phyloP scores from a whole-genome alignment of 1,140 invertebrate species.

The Helicoverpa armigera region DNA sequence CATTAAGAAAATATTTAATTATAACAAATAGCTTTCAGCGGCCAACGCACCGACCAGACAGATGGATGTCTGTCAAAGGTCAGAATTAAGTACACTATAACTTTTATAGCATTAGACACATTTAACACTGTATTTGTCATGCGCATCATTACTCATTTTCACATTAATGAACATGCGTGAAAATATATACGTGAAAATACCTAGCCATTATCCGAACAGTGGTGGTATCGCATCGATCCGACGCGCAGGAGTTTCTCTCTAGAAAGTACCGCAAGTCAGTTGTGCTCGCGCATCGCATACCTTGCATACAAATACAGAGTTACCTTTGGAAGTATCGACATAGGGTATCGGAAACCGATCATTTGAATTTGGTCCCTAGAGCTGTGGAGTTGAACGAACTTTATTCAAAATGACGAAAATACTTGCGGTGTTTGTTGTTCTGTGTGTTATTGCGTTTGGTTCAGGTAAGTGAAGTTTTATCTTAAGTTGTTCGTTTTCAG shows the following conservation, averaged over 20 bases:
- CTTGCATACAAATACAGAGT: slow-evolving; percentile 81
- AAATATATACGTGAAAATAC: slow-evolving; percentile 41
- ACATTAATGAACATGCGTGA: slow-evolving; percentile 21
- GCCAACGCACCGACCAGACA: neutral
- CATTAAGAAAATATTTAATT: neutral
- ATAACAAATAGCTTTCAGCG: neutral
- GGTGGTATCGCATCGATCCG: slow-evolving; percentile 62
- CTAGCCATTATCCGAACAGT: slow-evolving; percentile 48
- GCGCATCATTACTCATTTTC: slow-evolving; percentile 27
- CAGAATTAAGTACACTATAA: slow-evolving; percentile 28
- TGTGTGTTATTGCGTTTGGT: slow-evolving; percentile 50
- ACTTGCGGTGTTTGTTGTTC: slow-evolving; percentile 58
- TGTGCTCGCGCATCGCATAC: slow-evolving; percentile 68
- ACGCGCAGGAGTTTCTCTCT: slow-evolving; percentile 78
- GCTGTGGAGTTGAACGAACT: slow-evolving; percentile 59
- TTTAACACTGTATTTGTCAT: slow-evolving; percentile 12
- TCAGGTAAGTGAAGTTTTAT: slow-evolving; percentile 61
- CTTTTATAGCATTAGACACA: slow-evolving; percentile 11
- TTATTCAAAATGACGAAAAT: slow-evolving; percentile 68
- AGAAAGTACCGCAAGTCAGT: slow-evolving; percentile 82
- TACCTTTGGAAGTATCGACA: slow-evolving; percentile 72
- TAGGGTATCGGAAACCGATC: slow-evolving; percentile 69
- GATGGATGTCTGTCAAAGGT: slow-evolving; percentile 21
- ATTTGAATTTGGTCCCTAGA: slow-evolving; percentile 80
- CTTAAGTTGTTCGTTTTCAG: slow-evolving; percentile 37